Evolutionary conservation across 1,140 invertebrate genomes (phyloP).

Genomic region (Lepidostoma basale): DNA sequence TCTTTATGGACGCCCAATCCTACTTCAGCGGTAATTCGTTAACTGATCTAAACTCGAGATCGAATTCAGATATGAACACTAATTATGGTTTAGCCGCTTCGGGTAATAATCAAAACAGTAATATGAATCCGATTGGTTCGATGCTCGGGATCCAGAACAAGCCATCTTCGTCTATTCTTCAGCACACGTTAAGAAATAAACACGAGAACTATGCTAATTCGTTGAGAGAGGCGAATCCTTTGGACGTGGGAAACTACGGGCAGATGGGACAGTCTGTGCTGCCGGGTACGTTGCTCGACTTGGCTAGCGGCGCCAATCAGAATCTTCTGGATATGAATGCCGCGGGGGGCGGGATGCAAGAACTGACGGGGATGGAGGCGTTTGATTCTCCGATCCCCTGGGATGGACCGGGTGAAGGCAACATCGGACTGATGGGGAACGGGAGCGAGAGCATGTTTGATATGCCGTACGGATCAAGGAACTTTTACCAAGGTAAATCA

Average conservation of each 20-base stretch:
- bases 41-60: not conserved
- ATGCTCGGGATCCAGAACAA: constrained; percentile 8
- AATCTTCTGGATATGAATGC: constrained; percentile 24
- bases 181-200: constrained; percentile 11
- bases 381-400: constrained; percentile 36
- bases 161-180: not conserved
- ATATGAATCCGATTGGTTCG: not conserved
- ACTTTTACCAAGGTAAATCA: constrained; percentile 30
- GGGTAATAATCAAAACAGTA: not conserved
- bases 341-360: constrained; percentile 3
- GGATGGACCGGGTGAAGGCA: constrained; percentile 24
- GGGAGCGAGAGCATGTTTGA: constrained; percentile 35
- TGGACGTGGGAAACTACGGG: constrained; percentile 28
- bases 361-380: constrained; percentile 32
- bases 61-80: not conserved
- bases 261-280: constrained; percentile 16
- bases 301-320: not conserved
- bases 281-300: constrained; percentile 26
- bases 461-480: constrained; percentile 29
- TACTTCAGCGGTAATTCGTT: constrained; percentile 34
- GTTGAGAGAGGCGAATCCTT: constrained; percentile 15
- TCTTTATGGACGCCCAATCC: constrained; percentile 29
- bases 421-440: constrained; percentile 18
- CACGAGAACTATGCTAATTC: constrained; percentile 8
- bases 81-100: constrained; percentile 31